Conservation (phyloP, 2,113 vertebrate genomes). For the Corapipo altera region DNA sequence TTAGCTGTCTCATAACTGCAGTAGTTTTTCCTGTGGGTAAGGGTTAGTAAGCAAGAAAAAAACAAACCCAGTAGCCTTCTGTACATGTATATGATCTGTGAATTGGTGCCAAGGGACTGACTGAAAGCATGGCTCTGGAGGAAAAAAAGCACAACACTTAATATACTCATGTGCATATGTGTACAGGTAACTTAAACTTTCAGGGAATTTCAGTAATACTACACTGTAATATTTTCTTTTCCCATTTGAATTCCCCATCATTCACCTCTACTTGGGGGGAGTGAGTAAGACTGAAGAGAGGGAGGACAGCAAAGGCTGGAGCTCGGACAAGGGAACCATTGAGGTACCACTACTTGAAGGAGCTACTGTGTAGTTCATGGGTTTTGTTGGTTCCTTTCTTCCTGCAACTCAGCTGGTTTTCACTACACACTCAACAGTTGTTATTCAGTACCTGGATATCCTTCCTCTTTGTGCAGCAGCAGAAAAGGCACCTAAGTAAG, state of each 20-base stretch:
- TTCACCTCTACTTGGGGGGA: neutral
- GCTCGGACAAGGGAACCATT: neutral
- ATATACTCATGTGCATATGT: neutral
- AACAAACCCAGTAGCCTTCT: neutral
- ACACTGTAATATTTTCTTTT: neutral
- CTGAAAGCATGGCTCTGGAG: neutral
- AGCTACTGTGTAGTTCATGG: neutral
- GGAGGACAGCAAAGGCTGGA: neutral
- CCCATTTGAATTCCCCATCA: fast-evolving
- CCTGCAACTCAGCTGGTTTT: neutral
- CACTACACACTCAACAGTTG: too few relatives aligned
- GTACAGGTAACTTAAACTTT: neutral
- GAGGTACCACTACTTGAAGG: neutral
- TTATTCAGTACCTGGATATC: too few relatives aligned
- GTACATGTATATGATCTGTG: too few relatives aligned
- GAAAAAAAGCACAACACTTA: neutral
- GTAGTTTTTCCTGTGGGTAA: neutral
- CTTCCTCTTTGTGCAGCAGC: neutral
- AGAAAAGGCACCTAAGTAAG: neutral
- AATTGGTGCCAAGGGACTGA: neutral
- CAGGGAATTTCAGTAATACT: neutral
- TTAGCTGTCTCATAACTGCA: neutral
- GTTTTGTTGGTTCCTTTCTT: neutral
- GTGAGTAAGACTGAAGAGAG: neutral
- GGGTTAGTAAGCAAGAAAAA: neutral